Percentiles rank a stretch among this genome's conserved stretches.
Evolutionary conservation across 2,797 vertebrate species (phyloP).

Genomic region (Acanthurus leucopareius): DNA sequence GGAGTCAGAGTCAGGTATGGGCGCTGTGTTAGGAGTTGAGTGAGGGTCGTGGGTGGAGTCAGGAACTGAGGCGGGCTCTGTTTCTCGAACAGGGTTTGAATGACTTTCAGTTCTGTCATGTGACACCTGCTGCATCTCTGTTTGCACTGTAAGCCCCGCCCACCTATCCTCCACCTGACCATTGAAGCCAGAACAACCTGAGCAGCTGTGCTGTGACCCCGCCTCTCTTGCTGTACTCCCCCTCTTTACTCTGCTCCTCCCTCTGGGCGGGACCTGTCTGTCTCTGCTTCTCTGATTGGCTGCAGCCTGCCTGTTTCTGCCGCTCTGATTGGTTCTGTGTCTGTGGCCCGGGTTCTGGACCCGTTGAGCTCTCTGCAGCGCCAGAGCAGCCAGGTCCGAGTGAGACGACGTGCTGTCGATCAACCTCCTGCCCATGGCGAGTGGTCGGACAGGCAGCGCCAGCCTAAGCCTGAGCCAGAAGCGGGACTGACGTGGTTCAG

Average conservation of each 20-base stretch:
- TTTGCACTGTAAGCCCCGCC: conserved; percentile 45
- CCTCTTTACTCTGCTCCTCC: conserved; percentile 11
- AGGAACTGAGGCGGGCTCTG: background rate
- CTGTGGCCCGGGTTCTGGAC: conserved; percentile 32
- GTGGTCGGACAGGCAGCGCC: conserved; percentile 89
- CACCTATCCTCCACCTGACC: conserved; percentile 41
- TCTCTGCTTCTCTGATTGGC: conserved; percentile 24
- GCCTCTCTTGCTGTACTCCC: background rate
- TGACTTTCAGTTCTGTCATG: conserved; percentile 10
- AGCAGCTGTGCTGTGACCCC: conserved; percentile 41
- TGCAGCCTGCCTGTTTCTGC: background rate
- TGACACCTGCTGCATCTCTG: conserved; percentile 29
- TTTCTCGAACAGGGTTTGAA: conserved; percentile 16
- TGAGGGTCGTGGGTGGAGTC: conserved; percentile 16
- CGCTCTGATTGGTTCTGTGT: conserved; percentile 8
- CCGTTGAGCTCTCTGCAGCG: conserved; percentile 44
- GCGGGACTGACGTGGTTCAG: conserved; percentile 84
- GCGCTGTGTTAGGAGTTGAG: background rate
- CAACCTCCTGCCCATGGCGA: conserved; percentile 86
- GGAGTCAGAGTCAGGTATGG: conserved; percentile 22
- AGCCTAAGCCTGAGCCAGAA: conserved; percentile 92
- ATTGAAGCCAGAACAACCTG: conserved; percentile 40
- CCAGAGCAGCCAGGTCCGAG: conserved; percentile 89
- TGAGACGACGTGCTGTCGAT: conserved; percentile 95
- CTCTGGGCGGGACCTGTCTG: conserved; percentile 11